Base-by-base conservation (phyloP, 2,113 vertebrate genomes). In the Podarcis raffonei region DNA sequence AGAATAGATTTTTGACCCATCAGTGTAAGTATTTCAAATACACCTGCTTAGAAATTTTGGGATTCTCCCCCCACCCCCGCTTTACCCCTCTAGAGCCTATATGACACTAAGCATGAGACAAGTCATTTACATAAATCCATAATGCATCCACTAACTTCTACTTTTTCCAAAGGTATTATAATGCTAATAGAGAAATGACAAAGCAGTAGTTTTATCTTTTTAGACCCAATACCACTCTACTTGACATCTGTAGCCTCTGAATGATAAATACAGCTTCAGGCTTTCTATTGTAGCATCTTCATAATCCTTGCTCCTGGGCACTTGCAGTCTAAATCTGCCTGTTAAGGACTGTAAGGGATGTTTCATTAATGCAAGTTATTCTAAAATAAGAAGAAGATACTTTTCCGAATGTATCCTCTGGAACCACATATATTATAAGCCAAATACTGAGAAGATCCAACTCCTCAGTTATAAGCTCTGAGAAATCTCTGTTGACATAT, bases 121-220 rank as follows among this genome's bases (percentile, higher is more conserved):
- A 92, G 86, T 83, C 85, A 94, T 95, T 95, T 96, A 79, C 91
- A 95, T 96, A 94, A 96, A 94, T 93, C 90, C 89, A 95, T 94
- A 96, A 95, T 94, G 84, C 91, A 90, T 85, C 84, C 89, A 87
- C 89, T 89, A 93, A 72, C 75, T 80, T 87, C 35, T 48, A 85
- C 71, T 86, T 82, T 94, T 89, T 91, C 48, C 85, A 78, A 68
- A 91, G 89, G 75, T 87, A 91, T 96, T 94, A 90, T 94, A 92
- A 96, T 89, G 88, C 79, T 94, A 95, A 95, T 87, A 91, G 66
- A 94, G 87, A 74, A 90, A 74, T 93, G 84, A 94, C 94, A 94
- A 92, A 95, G 90, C 53, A 90, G 68, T 81, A 82, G 88, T 93
- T 72, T 86, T 90, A 92, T 92, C 90, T 92, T 89, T 90, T 91